phyloP scores from a whole-genome alignment of 2,888 invertebrate species.

The Epistrophe grossulariae region DNA sequence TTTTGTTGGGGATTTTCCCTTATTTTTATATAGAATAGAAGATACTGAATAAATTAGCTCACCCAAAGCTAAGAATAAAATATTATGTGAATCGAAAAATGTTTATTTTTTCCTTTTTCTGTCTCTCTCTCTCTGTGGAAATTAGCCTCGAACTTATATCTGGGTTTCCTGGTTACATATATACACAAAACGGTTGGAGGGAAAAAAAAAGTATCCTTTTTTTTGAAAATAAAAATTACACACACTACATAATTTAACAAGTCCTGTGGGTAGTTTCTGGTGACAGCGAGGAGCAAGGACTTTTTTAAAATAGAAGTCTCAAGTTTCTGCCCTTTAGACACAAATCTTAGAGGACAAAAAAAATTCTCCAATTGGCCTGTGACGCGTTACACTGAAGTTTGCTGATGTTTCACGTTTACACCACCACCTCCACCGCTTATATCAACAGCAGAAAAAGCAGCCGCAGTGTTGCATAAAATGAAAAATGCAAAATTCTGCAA shows the following conservation, averaged over 20 bases:
- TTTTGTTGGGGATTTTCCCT: constrained; percentile 28
- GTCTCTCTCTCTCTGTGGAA: background rate
- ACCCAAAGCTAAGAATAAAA: constrained; percentile 31
- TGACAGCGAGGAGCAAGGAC: constrained; percentile 4
- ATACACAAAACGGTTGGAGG: background rate
- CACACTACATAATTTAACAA: constrained; percentile 47
- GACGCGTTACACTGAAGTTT: background rate
- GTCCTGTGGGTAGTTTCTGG: constrained; percentile 41
- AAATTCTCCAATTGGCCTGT: constrained; percentile 24
- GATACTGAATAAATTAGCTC: constrained; percentile 29
- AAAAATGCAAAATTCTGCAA: constrained; percentile 52
- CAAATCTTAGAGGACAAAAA: constrained; percentile 12
- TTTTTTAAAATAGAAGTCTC: constrained; percentile 18
- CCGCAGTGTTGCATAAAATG: constrained; percentile 48
- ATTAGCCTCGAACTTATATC: constrained; percentile 21
- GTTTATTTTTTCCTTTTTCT: background rate
- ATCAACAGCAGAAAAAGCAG: background rate
- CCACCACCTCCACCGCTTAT: background rate
- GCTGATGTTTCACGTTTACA: constrained; percentile 4
- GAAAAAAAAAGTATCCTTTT: constrained; percentile 26
- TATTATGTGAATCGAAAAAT: constrained; percentile 23
- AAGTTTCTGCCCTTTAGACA: constrained; percentile 27
- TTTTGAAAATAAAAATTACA: constrained; percentile 22
- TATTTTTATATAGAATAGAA: background rate
- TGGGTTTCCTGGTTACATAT: constrained; percentile 9